Evolutionary conservation across 1,140 invertebrate genomes (phyloP).

Genomic region (Drosophila saltans): DNA sequence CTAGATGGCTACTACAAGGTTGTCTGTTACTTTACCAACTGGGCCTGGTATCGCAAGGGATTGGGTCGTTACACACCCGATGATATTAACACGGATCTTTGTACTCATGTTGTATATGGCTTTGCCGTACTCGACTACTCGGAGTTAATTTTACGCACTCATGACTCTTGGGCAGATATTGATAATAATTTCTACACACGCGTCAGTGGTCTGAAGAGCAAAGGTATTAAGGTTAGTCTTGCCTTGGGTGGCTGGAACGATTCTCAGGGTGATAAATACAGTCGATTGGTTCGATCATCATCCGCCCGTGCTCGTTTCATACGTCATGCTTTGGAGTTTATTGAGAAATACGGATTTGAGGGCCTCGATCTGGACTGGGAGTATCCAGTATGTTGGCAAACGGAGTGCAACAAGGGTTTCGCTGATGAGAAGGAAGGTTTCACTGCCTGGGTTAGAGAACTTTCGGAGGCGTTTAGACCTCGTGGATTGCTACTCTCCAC

Average conservation of each 20-base stretch:
- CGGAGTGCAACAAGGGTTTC: conserved; percentile 93
- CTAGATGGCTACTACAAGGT: conserved; percentile 87
- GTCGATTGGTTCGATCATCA: conserved; percentile 90
- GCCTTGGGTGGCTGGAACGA: conserved; percentile 96
- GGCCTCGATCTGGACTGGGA: conserved; percentile 96
- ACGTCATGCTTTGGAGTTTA: conserved; percentile 89
- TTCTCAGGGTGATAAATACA: conserved; percentile 93
- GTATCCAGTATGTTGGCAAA: conserved; percentile 88
- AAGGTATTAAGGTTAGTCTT: conserved; percentile 92
- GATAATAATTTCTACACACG: conserved; percentile 94
- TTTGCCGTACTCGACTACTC: conserved; percentile 94
- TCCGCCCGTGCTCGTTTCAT: conserved; percentile 89
- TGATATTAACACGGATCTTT: conserved; percentile 92
- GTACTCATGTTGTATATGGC: conserved; percentile 96
- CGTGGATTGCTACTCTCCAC: conserved; percentile 90
- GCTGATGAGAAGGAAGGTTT: conserved; percentile 92
- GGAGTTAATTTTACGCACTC: conserved; percentile 90
- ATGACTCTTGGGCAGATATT: conserved; percentile 95
- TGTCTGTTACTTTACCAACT: conserved; percentile 97
- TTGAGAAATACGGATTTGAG: conserved; percentile 93
- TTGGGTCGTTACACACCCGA: conserved; percentile 92
- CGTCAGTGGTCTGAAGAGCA: conserved; percentile 90
- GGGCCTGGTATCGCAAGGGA: conserved; percentile 95
- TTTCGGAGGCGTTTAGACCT: conserved; percentile 89
- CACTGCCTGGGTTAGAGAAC: conserved; percentile 88